Base-by-base conservation (phyloP, 2,888 invertebrate genomes). In the Rhopalosiphum nymphaeae region DNA sequence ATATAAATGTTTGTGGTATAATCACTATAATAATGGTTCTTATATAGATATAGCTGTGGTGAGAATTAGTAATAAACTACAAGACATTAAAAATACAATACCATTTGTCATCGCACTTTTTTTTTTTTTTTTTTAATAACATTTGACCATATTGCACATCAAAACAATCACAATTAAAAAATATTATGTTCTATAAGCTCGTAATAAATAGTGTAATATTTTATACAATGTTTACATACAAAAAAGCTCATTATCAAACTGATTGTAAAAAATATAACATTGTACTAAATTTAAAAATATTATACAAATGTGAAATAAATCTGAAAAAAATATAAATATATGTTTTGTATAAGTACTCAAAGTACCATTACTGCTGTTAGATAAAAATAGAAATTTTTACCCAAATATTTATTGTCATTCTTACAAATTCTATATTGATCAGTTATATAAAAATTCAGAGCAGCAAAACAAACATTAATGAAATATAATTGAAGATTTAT, bases 381-480 rank as follows among this genome's bases (percentile, higher is more conserved):
- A 10, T 46, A 9, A 86, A 86, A 57, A 91, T 86, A 86, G 57
- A 26, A 36, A 36, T 91, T 67, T 36, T 42, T 78, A 91, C 13
- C 21, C 67, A 57, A n/a, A 21, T 86, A 57, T 57, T 91, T 91
- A 86, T 86, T 91, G 86, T 91, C 91, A 46, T 57, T 85, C n/a
- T n/a, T 25, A 85, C 42, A 44, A 89, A 56, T 21, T 26, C 44
- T 46, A 25, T 16, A 9, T 78, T 1, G 13, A 29, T 78, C 36
- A 25, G 44, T n/a, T 78, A 7, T 3, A 26, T 44, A 25, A 57
- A 56, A 25, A 86, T 56, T 86, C 7, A 10, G 5, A 91, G 3
- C 26, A 21, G 36, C 56, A 7, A 0, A 57, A 46, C 36, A 36
- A 78, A 78, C 21, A 78, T 25, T n/a, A 13, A 91, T n/a, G 26